Evolutionary conservation across 2,888 invertebrate species (phyloP).

Genomic region (Globia sparganii): DNA sequence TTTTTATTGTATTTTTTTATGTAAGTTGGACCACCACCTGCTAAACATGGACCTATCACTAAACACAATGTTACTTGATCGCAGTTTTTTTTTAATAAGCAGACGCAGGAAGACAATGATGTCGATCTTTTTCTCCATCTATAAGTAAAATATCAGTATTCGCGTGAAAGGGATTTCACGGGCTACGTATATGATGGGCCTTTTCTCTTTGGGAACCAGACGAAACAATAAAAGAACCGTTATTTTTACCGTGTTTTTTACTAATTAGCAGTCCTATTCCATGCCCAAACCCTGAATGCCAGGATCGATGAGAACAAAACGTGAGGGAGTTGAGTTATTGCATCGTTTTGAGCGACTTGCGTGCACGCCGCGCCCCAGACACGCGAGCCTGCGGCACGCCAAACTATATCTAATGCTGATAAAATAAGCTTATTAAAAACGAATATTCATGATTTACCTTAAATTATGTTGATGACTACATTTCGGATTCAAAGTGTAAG

Average conservation of each 20-base stretch:
- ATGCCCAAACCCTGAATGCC: constrained; percentile 59
- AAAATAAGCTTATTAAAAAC: constrained; percentile 66
- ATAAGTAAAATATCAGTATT: too few relatives aligned
- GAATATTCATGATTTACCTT: constrained; percentile 54
- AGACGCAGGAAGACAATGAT: not conserved
- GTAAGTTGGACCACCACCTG: too few relatives aligned
- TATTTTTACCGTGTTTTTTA: constrained; percentile 38
- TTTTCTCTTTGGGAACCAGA: not conserved
- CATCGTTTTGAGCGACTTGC: constrained; percentile 76
- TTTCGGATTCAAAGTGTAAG: constrained; percentile 11
- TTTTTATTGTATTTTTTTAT: not conserved
- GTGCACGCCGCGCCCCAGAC: constrained; percentile 74
- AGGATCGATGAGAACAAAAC: constrained; percentile 64
- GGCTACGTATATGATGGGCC: not conserved
- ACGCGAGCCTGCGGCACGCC: constrained; percentile 75
- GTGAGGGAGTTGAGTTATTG: constrained; percentile 73
- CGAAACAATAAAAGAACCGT: not conserved
- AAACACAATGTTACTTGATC: not conserved
- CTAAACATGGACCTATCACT: not conserved
- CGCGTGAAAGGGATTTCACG: not conserved
- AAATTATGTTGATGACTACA: constrained; percentile 33
- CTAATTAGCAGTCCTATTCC: constrained; percentile 28
- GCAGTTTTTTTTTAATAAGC: not conserved
- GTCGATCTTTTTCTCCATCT: not conserved
- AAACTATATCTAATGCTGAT: constrained; percentile 67